Evolutionary conservation across 1,140 invertebrate genomes (phyloP).

Genomic region (Vanessa atalanta): DNA sequence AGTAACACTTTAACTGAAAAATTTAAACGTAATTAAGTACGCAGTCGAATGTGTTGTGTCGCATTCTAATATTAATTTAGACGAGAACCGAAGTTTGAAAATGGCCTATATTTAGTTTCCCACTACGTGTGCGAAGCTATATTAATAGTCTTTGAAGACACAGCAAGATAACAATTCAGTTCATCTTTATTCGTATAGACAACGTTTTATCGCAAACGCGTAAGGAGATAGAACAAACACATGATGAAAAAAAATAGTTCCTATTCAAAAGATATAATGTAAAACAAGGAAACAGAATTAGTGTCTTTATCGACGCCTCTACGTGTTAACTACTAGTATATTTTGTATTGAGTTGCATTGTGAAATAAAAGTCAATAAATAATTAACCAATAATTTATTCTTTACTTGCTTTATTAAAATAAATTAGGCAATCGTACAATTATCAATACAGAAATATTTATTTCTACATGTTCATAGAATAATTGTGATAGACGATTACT

Average conservation of each 20-base stretch:
- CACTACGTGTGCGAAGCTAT: not conserved
- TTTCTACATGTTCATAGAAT: not conserved
- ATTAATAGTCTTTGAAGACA: not conserved
- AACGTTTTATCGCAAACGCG: too few species aligned
- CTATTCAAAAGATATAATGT: too few species aligned
- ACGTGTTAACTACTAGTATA: not conserved
- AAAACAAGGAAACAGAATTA: not conserved
- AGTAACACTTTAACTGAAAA: too few species aligned
- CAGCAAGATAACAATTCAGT: not conserved
- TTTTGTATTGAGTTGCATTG: not conserved
- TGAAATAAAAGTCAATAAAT: too few species aligned
- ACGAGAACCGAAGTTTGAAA: not conserved
- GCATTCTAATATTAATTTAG: not conserved
- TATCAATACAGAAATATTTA: not conserved
- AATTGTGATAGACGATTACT: not conserved
- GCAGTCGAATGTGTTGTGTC: not conserved
- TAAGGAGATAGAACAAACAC: too few species aligned
- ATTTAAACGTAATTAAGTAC: not conserved
- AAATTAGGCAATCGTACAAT: not conserved
- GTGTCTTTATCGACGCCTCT: not conserved
- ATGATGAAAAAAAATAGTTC: too few species aligned
- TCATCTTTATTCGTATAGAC: not conserved
- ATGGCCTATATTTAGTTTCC: conserved; percentile 10
- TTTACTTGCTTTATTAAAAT: not conserved
- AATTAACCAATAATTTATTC: too few species aligned